Percentiles rank a stretch among this genome's conserved stretches.
These are phyloP conservation scores for Mechanitis mazaeus DNA, from an alignment of 2,888 invertebrate species.

Conservation along the genomic window DNA sequence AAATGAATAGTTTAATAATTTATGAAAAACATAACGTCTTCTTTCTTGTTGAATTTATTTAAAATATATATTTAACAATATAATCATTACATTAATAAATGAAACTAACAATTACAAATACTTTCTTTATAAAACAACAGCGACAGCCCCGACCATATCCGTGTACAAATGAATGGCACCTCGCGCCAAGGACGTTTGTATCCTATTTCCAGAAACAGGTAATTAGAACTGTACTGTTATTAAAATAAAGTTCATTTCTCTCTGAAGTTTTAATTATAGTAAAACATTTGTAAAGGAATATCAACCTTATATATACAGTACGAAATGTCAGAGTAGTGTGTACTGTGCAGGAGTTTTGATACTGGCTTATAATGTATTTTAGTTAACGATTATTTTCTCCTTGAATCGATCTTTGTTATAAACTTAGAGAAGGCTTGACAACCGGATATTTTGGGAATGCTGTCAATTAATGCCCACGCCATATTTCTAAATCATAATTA, in stretches of 20 bases:
- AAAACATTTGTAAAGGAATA: neutral
- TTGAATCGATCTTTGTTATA: conserved; percentile 12
- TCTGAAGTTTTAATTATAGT: neutral
- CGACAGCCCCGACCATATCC: conserved; percentile 8
- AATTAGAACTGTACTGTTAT: neutral
- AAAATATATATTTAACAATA: too few relatives aligned
- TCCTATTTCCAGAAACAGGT: neutral
- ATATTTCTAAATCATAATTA: too few relatives aligned
- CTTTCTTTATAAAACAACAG: neutral
- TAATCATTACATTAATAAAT: too few relatives aligned
- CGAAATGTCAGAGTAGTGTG: neutral
- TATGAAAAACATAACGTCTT: too few relatives aligned
- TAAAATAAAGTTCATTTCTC: neutral
- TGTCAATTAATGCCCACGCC: too few relatives aligned
- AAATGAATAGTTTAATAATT: too few relatives aligned
- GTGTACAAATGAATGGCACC: conserved; percentile 13
- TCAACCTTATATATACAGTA: neutral
- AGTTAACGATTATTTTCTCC: conserved; percentile 21
- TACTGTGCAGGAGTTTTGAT: neutral
- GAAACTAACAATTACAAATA: neutral
- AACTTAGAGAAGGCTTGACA: neutral
- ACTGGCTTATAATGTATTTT: conserved; percentile 13
- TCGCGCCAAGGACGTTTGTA: conserved; percentile 16
- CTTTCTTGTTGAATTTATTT: too few relatives aligned
- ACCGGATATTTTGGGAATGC: conserved; percentile 1